phyloP scores from a whole-genome alignment of 2,797 vertebrate species.

The Botia almorhae region DNA sequence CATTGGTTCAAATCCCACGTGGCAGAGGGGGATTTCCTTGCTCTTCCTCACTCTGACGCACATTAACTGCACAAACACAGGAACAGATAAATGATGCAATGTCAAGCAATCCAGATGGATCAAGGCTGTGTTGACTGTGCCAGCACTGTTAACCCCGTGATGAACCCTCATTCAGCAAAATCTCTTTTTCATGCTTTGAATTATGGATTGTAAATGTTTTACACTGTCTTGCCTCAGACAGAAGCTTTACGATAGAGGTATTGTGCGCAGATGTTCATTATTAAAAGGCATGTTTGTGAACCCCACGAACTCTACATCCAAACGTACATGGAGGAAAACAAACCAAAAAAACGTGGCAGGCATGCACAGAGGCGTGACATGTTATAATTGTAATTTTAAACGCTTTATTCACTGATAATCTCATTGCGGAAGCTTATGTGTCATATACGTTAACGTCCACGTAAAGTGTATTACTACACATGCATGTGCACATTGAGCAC shows the following conservation, averaged over 20 bases:
- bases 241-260: neutral
- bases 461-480: no score
- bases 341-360: no score
- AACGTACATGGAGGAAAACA: neutral
- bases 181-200: constrained; percentile 17
- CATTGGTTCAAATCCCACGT: constrained; percentile 48
- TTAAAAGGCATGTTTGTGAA: neutral
- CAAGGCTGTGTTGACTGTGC: constrained; percentile 48
- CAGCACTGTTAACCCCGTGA: constrained; percentile 31
- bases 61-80: constrained; percentile 16
- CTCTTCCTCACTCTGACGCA: constrained; percentile 41
- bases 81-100: constrained; percentile 63
- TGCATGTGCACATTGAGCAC: no score
- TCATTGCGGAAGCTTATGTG: no score
- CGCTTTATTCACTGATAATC: no score
- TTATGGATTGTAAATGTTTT: constrained; percentile 13
- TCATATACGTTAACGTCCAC: no score
- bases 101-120: constrained; percentile 55
- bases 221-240: constrained; percentile 34
- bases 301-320: neutral
- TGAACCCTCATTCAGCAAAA: constrained; percentile 45
- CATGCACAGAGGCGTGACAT: no score
- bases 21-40: constrained; percentile 60
- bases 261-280: neutral
- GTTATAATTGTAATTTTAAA: no score